Percentiles rank a stretch among this genome's conserved stretches.
Conservation (phyloP, 2,888 invertebrate genomes). For the Scaptomyza caliginosa region DNA sequence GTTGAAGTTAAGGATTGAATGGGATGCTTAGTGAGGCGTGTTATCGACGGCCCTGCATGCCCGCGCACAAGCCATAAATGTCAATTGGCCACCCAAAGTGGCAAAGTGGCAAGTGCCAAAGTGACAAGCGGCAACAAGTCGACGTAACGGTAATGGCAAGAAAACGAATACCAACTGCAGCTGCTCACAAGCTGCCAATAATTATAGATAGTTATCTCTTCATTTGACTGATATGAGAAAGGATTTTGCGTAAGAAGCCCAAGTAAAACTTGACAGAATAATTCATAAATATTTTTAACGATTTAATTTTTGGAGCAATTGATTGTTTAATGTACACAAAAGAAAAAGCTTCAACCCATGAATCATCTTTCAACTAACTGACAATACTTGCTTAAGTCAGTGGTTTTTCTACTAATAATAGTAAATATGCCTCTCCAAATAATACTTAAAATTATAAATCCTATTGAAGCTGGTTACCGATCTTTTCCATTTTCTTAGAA, state of each 20-base stretch:
- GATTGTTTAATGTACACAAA: too few relatives aligned
- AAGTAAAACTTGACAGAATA: too few relatives aligned
- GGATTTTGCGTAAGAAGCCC: not conserved
- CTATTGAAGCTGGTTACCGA: too few relatives aligned
- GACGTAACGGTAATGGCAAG: conserved; percentile 34
- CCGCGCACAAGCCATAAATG: conserved; percentile 71
- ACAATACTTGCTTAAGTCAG: too few relatives aligned
- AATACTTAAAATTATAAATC: too few relatives aligned
- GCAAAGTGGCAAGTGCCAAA: conserved; percentile 22
- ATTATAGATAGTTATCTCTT: conserved; percentile 50
- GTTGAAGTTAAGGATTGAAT: conserved; percentile 23
- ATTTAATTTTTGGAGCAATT: too few relatives aligned
- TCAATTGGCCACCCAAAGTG: conserved; percentile 60
- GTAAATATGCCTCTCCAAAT: too few relatives aligned
- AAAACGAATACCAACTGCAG: conserved; percentile 48
- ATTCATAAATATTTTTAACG: too few relatives aligned
- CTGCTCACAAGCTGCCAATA: conserved; percentile 30
- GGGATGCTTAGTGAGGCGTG: conserved; percentile 59
- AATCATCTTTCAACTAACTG: too few relatives aligned
- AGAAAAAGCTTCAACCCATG: too few relatives aligned
- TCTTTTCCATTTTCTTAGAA: too few relatives aligned
- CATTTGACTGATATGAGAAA: conserved; percentile 20
- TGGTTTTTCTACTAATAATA: too few relatives aligned
- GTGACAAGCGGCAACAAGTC: conserved; percentile 41
- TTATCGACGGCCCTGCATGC: conserved; percentile 68